Base-by-base conservation (phyloP, 2,113 vertebrate species). In the Nothoprocta pentlandii region DNA sequence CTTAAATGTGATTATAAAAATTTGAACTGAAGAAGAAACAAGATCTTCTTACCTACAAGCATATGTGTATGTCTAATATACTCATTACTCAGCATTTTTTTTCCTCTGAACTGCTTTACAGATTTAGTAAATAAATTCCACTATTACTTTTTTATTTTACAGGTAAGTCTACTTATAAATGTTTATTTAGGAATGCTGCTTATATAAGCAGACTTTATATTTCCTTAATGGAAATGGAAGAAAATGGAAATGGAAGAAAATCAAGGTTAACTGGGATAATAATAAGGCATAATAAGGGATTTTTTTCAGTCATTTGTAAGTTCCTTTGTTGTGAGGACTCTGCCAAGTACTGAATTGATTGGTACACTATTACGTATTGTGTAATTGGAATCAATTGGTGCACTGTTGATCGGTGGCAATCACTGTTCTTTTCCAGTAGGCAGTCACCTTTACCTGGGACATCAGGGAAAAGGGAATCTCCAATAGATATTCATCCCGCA, bases 381-480 rank as follows among this genome's bases (percentile, higher is more conserved):
- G 36, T 39, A 39, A 39, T 39, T 39, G 36, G 36, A 39, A 39
- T 39, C 8, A 39, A 39, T 39, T 39, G 36, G 36, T 39, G 8
- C 36, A 39, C 36, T 39, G 36, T 39, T 39, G 36, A 39, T 39
- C 8, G 36, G 36, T 39, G 36, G 16, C 68, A 49, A 1, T 67
- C 1, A 1, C 46, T 62, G 23, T 58, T 75, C 30, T 84, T 7
- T 68, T 74, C 36, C 34, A 7, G 3, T 56, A 83, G 39, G 61
- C 8, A 5, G 26, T 78, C 77, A 32, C 15, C 8, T 66, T 26
- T 10, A 25, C 21, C 32, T 0, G 3, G 26, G 17, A n/a, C 26
- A 20, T 13, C 0, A 13, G 53, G 39, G 53, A 56, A 78, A 47
- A 17, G 0, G 0, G 8, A 25, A 28, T 47, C 6, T 4, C 46